Conservation (phyloP, 37 sponge, comb jelly and placozoan genomes). For the Chondrilla cf. caribensis region DNA sequence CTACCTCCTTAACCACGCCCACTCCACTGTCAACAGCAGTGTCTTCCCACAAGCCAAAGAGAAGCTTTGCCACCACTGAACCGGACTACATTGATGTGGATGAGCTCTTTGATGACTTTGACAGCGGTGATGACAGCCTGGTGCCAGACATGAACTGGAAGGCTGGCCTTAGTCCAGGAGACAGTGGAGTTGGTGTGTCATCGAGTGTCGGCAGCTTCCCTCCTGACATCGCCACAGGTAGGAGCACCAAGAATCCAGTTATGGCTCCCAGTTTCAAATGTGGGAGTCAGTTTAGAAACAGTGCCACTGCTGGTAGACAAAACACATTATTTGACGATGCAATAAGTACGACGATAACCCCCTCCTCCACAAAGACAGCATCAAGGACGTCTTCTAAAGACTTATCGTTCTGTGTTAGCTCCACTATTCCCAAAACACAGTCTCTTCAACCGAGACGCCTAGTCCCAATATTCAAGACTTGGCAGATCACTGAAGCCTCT, state of each 20-base stretch:
- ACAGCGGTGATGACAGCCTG: neutral
- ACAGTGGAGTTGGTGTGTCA: neutral
- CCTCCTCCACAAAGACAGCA: neutral
- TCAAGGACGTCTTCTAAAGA: neutral
- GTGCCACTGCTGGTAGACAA: too few species aligned
- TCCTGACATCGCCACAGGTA: neutral
- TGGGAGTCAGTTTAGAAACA: too few species aligned
- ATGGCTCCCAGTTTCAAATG: too few species aligned
- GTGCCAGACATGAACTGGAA: neutral
- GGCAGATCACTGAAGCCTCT: too few species aligned
- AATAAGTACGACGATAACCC: neutral
- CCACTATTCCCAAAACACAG: neutral
- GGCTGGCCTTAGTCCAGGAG: neutral
- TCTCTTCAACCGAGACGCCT: neutral
- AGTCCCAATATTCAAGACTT: constrained; percentile 1
- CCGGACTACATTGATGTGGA: neutral
- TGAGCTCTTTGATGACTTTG: constrained; percentile 9
- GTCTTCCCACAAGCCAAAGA: neutral
- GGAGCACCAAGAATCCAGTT: too few species aligned
- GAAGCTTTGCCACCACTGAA: neutral
- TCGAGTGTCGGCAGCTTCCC: neutral
- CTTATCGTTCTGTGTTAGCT: neutral
- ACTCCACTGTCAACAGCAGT: neutral
- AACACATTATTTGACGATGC: too few species aligned
- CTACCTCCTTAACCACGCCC: neutral